Evolutionary conservation across 2,797 vertebrate species (phyloP).

Genomic region (Eospalax fontanierii): DNA sequence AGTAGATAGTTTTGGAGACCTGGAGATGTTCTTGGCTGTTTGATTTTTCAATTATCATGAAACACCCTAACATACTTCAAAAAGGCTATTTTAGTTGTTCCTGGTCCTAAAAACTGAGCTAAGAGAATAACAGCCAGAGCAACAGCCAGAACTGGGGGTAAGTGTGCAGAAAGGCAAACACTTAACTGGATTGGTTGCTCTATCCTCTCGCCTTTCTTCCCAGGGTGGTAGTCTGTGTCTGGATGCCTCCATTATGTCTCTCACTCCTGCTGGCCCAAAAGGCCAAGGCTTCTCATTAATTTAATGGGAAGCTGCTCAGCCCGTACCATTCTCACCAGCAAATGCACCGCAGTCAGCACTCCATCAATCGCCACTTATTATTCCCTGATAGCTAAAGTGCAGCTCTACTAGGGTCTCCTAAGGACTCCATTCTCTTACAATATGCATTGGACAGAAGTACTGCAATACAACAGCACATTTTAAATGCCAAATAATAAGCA

Average conservation of each 20-base stretch:
- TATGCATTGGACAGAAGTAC: not conserved
- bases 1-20: not conserved
- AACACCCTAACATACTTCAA: not conserved
- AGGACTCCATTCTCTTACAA: not conserved
- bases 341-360: slow-evolving; percentile 36
- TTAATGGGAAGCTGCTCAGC: slow-evolving; percentile 70
- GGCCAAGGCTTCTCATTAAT: slow-evolving; percentile 72
- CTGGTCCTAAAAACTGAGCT: not conserved
- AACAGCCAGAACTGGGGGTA: not conserved
- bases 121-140: slow-evolving; percentile 7
- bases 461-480: not conserved
- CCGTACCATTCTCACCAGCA: slow-evolving; percentile 1
- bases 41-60: not conserved
- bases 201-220: not conserved
- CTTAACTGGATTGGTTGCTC: slow-evolving; percentile 59
- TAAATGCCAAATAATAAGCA: slow-evolving; percentile 60
- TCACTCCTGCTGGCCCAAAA: slow-evolving; percentile 37
- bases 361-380: slow-evolving; percentile 58
- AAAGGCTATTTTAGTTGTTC: not conserved
- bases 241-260: not conserved
- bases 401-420: not conserved
- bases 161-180: slow-evolving; percentile 27
- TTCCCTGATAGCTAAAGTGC: slow-evolving; percentile 20
- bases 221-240: slow-evolving; percentile 4
- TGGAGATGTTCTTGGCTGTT: not conserved